phyloP scores from a whole-genome alignment of 2,797 vertebrate species.

The Selene dorsalis region DNA sequence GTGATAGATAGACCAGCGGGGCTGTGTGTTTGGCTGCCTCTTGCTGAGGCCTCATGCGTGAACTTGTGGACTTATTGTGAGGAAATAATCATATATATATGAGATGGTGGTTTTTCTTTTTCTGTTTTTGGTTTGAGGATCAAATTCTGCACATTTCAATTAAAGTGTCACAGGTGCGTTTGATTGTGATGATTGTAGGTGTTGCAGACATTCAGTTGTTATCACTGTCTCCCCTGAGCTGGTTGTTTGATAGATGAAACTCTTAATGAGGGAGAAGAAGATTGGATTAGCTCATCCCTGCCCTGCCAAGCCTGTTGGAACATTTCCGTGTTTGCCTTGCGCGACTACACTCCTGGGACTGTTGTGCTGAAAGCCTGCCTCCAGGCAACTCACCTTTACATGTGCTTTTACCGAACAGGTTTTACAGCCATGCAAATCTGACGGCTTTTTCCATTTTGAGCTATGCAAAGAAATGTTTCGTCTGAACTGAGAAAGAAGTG shows the following conservation, averaged over 20 bases:
- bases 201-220: neutral
- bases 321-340: conserved; percentile 35
- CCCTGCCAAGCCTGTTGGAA: conserved; percentile 37
- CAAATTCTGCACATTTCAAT: neutral
- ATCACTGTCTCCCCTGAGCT: neutral
- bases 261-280: conserved; percentile 24
- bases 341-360: conserved; percentile 7
- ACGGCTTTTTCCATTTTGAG: neutral
- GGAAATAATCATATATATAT: neutral
- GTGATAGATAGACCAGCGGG: conserved; percentile 49
- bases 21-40: conserved; percentile 44
- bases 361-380: conserved; percentile 8
- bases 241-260: conserved; percentile 20
- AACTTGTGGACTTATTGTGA: conserved; percentile 17
- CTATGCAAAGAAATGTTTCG: neutral
- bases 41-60: conserved; percentile 27
- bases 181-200: neutral
- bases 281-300: conserved; percentile 32
- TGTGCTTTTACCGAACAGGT: conserved; percentile 34
- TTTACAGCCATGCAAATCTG: conserved; percentile 27
- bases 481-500: neutral
- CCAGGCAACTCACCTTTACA: neutral
- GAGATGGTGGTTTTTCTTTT: neutral
- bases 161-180: neutral
- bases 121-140: neutral